Evolutionary conservation across 1,140 invertebrate species (phyloP), one percentile per base, ranked within the genome.

Genomic region (Drosophila quadrilineata): DNA sequence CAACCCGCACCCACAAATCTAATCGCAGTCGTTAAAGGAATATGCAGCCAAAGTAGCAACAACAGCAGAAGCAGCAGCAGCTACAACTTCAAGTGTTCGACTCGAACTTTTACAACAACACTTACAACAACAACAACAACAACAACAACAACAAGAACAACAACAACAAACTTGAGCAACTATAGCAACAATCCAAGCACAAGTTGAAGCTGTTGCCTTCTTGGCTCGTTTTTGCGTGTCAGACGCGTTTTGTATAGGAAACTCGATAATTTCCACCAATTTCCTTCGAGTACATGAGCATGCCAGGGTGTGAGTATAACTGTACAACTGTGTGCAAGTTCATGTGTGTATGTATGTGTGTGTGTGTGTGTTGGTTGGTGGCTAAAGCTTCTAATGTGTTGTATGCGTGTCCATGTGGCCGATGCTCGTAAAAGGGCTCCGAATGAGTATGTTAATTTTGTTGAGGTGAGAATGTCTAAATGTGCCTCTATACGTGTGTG

Each of bases 201-300:
- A 12, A 5, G 21, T 17, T 9, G 17, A 33, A 33, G 16, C 26
- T 46, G 43, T 38, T 40, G 31, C 19, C n/a, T n/a, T n/a, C n/a
- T n/a, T n/a, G 21, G 49, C 57, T 67, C 58, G 45, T 77, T 76
- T n/a, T 79, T 85, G 77, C 77, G 77, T 84, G 77, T 62, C 71
- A 72, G 67, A 50, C 80, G 79, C 74, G 79, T 84, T 84, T 84
- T 84, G 79, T 84, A 84, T 84, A 84, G 79, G 79, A 84, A 84
- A 84, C 79, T 84, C 74, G 79, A 84, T 84, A 84, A 84, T 84
- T 84, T 84, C 79, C 79, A 84, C 74, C 79, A 84, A 84, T 84
- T 84, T 84, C 79, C 79, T 85, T 85, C 63, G 31, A 53, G 45
- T 64, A 43, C 66, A 29, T n/a, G n/a, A 24, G 29, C 35, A 19